Conservation (phyloP, 2,113 vertebrate species). For the Canis aureus region DNA sequence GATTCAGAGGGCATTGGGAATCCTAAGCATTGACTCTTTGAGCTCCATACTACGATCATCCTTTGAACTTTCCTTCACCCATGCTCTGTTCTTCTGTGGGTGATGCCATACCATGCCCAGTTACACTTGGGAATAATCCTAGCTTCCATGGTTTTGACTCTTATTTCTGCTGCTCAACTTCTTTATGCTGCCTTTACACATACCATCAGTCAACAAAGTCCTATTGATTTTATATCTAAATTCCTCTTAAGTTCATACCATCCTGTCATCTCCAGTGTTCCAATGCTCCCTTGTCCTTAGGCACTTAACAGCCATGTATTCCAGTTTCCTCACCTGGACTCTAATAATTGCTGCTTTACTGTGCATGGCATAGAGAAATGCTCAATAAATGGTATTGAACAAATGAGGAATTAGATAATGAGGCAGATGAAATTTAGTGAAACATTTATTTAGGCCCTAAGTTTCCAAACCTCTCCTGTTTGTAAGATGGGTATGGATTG, state of each 20-base stretch:
- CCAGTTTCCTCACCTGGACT: neutral
- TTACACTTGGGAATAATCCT: neutral
- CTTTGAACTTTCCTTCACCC: neutral
- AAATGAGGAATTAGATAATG: neutral
- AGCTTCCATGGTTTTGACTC: neutral
- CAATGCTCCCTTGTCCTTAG: neutral
- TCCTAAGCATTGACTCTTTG: slow-evolving; percentile 14
- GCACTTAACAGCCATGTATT: too few species aligned
- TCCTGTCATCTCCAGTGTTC: neutral
- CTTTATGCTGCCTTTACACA: neutral
- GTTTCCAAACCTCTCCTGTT: neutral
- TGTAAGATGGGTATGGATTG: neutral
- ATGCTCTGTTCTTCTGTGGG: neutral
- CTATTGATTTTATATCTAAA: slow-evolving; percentile 40
- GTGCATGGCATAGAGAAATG: neutral
- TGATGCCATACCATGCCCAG: neutral
- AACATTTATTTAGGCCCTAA: neutral
- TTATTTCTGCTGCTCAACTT: neutral
- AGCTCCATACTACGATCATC: neutral
- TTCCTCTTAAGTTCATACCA: neutral
- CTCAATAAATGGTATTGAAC: neutral
- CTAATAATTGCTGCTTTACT: neutral
- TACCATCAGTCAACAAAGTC: neutral
- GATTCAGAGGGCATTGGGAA: neutral
- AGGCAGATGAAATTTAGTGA: neutral